A percentile compares a stretch with the other conserved stretches of the same genome.
phyloP scores from a whole-genome alignment of 2,797 vertebrate species.

The Masticophis lateralis region DNA sequence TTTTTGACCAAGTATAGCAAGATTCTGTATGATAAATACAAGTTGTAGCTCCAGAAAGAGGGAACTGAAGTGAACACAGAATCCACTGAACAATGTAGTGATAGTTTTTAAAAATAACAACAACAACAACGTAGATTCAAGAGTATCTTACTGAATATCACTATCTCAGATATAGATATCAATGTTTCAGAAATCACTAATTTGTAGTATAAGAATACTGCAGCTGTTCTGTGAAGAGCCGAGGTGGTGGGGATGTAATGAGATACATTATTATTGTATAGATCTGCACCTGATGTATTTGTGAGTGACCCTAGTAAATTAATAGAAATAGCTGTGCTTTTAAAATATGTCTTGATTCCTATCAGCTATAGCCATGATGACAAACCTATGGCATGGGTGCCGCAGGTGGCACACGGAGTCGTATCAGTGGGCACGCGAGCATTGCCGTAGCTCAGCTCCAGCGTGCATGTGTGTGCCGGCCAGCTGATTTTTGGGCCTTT shows the following conservation, averaged over 20 bases:
- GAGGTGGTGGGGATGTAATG: not conserved
- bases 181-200: not conserved
- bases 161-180: not conserved
- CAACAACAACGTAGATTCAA: conserved; percentile 1
- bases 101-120: not conserved
- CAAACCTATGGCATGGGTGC: no score
- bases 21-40: conserved; percentile 29
- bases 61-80: conserved; percentile 16
- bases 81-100: not conserved
- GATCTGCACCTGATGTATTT: not conserved
- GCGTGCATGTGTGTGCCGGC: no score
- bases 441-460: no score
- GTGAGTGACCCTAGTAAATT: not conserved
- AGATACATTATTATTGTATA: not conserved
- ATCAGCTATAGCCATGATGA: not conserved
- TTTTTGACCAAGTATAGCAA: not conserved
- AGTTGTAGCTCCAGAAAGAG: conserved; percentile 16
- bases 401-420: no score
- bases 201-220: not conserved
- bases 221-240: not conserved
- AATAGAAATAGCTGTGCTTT: not conserved
- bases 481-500: no score
- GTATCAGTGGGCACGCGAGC: no score
- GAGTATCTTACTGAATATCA: not conserved
- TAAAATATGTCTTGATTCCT: not conserved